Conservation (phyloP, 1,140 invertebrate genomes). For the Zophobas atratus region DNA sequence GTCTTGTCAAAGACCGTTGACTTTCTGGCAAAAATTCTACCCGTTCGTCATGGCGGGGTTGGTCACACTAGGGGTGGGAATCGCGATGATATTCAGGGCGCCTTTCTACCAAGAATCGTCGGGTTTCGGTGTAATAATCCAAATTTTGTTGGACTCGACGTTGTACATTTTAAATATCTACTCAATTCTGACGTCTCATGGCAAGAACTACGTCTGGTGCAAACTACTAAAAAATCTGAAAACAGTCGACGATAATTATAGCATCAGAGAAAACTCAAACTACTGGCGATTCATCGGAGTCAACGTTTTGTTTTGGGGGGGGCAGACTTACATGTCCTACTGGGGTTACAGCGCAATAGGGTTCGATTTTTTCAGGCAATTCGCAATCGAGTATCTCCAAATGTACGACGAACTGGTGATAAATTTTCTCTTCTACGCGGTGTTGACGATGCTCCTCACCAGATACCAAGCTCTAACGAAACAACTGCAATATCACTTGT, state of each 20-base stretch:
- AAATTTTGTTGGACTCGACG: not conserved
- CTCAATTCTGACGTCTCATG: not conserved
- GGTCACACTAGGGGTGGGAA: not conserved
- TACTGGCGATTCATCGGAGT: not conserved
- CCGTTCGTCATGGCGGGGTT: not conserved
- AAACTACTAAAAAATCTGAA: not conserved
- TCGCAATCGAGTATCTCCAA: constrained; percentile 18
- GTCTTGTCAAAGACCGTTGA: not conserved
- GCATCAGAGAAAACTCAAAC: not conserved
- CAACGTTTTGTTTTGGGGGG: not conserved
- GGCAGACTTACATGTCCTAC: constrained; percentile 17
- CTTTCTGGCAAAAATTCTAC: not conserved
- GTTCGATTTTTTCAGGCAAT: constrained; percentile 15
- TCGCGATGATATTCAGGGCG: not conserved
- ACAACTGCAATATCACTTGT: not conserved
- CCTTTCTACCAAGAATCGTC: not conserved
- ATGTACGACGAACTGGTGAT: constrained; percentile 2
- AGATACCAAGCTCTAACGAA: too few relatives aligned
- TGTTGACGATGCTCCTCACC: too few relatives aligned
- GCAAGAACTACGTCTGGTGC: not conserved
- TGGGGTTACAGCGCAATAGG: not conserved
- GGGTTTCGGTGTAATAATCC: not conserved
- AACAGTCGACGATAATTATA: not conserved
- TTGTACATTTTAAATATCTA: constrained; percentile 7
- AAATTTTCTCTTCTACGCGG: not conserved